Evolutionary conservation across 2,113 vertebrate species (phyloP), one percentile per base, ranked within the genome.

Genomic region (Aspidoscelis tigris): DNA sequence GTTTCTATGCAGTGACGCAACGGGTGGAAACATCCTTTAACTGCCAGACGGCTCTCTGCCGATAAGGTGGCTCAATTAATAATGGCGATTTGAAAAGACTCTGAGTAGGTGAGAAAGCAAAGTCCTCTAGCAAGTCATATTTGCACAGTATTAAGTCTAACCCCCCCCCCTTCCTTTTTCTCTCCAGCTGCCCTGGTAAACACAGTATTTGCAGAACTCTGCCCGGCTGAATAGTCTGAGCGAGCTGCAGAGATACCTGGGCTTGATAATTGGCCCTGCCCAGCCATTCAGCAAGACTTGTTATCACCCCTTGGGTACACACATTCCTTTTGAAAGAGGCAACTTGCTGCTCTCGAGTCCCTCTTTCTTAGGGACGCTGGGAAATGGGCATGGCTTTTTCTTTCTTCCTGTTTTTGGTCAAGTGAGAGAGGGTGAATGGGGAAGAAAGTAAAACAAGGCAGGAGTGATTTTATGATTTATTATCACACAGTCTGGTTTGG

Each of bases 21-120:
- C 93, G 94, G 94, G 89, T 94, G 95, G 95, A 95, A 96, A 94
- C 94, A 94, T 93, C 95, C 91, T 95, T 92, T 87, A 92, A 87
- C 93, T 85, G 87, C 95, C 95, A 94, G 95, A 93, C 93, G 91
- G 92, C 89, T 85, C 93, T 94, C 73, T 86, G 84, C 50, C 43
- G 95, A 95, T 96, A 96, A 96, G 95, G 86, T 79, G 0, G 76
- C 91, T 33, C 93, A 87, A 93, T 93, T 93, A 95, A 87, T 92
- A 94, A 95, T 89, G 88, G 80, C 82, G 80, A 91, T 92, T 90
- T 92, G 92, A 94, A 94, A 92, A 93, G 94, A 90, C 39, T 82
- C 76, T 77, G 88, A 94, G 91, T 84, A 92, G 92, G 94, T 92
- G 95, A 94, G 95, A 94, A 92, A 90, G 92, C 92, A 86, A 93